Conservation (phyloP, 2,113 vertebrate species). For the Amphiprion percula region DNA sequence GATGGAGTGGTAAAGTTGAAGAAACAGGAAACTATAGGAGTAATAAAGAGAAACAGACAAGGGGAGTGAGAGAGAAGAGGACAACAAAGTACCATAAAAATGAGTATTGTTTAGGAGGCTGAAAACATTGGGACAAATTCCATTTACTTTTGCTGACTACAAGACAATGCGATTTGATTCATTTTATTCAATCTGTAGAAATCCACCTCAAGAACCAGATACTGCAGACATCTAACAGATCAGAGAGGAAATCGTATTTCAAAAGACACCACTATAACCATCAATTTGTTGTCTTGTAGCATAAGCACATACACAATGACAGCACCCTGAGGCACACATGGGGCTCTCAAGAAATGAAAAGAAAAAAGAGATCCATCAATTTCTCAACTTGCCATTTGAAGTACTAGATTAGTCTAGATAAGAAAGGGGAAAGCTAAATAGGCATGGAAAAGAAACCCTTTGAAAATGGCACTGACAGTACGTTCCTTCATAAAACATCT, state of each 20-base stretch:
- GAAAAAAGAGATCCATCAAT: neutral
- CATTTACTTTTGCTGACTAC: conserved; percentile 27
- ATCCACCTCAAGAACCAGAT: conserved; percentile 1
- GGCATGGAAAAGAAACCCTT: no score
- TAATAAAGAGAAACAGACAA: conserved; percentile 18
- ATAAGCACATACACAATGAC: neutral
- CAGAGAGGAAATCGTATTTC: conserved; percentile 1
- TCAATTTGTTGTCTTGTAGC: neutral
- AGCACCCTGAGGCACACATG: neutral
- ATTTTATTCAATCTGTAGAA: conserved; percentile 25
- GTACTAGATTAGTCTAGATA: neutral
- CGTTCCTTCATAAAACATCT: neutral
- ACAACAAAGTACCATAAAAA: conserved; percentile 31
- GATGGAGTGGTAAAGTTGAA: conserved; percentile 99
- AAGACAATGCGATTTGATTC: conserved; percentile 15
- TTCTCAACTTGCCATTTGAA: neutral
- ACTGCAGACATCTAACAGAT: neutral
- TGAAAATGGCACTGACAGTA: neutral
- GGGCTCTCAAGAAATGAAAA: neutral
- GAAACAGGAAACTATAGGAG: conserved; percentile 92
- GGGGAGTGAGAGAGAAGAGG: neutral
- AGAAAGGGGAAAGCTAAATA: neutral
- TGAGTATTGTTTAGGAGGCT: conserved; percentile 2
- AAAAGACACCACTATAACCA: conserved; percentile 8
- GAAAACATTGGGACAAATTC: conserved; percentile 24